Percentiles rank a stretch among this genome's conserved stretches.
phyloP scores from a whole-genome alignment of 2,888 invertebrate genomes.

The Drosophila dives region DNA sequence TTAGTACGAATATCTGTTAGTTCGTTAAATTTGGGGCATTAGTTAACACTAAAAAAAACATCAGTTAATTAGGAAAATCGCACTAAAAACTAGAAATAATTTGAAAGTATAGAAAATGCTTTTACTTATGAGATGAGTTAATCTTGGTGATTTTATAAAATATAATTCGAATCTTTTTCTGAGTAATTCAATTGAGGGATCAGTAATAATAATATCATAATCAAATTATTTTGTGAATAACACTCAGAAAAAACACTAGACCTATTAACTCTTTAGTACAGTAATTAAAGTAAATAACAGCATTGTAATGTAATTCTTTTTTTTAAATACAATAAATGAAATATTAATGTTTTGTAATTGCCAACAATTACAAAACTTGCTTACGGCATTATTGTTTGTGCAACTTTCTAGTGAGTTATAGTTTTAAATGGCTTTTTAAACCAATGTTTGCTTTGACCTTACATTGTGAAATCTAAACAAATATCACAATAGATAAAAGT shows the following conservation, averaged over 20 bases:
- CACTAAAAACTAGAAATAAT: background rate
- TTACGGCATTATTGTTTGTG: background rate
- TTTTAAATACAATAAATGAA: too few species aligned
- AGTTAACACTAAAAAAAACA: background rate
- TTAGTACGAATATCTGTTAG: background rate
- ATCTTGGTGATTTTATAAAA: background rate
- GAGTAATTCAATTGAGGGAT: background rate
- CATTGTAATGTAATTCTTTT: background rate
- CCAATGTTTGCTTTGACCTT: background rate
- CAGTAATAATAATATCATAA: background rate
- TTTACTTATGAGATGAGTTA: background rate
- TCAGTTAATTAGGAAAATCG: background rate
- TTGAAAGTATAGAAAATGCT: background rate
- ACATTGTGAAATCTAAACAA: background rate
- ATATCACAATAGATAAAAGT: background rate
- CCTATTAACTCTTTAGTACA: background rate
- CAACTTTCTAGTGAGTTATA: background rate
- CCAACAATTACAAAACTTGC: background rate
- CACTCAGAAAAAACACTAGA: background rate
- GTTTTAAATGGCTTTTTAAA: background rate
- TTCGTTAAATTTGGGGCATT: background rate
- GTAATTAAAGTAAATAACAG: background rate
- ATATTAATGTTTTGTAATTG: too few species aligned
- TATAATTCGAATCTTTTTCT: background rate
- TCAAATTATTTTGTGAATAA: background rate